Percentiles rank a stretch among this genome's conserved stretches.
Conservation (phyloP, 1,140 invertebrate genomes). For the Oedothorax gibbosus region DNA sequence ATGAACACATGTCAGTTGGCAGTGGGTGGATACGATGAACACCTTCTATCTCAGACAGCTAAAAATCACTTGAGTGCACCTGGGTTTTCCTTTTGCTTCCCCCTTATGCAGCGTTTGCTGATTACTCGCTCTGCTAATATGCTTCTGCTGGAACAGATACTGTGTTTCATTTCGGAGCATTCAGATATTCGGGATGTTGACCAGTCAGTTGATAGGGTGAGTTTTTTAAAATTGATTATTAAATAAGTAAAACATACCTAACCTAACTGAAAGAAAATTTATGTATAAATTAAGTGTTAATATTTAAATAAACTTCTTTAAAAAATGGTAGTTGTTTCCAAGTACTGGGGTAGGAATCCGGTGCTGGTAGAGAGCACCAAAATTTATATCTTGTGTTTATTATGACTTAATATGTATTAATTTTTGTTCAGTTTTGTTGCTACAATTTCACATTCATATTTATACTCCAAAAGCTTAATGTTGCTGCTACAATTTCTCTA, state of each 20-base stretch:
- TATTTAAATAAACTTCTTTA: too few relatives aligned
- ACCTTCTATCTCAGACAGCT: constrained; percentile 45
- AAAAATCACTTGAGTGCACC: constrained; percentile 75
- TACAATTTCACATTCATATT: too few relatives aligned
- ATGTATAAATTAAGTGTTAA: background rate
- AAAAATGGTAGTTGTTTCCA: background rate
- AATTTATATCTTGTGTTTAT: too few relatives aligned
- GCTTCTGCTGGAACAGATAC: constrained; percentile 73
- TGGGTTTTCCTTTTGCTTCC: constrained; percentile 86
- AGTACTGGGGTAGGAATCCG: too few relatives aligned
- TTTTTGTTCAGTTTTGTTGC: too few relatives aligned
- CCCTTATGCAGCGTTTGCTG: constrained; percentile 79
- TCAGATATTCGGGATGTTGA: constrained; percentile 73
- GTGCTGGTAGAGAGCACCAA: too few relatives aligned
- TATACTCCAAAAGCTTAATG: too few relatives aligned
- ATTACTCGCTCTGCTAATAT: constrained; percentile 66
- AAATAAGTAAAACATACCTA: background rate
- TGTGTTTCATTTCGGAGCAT: constrained; percentile 81
- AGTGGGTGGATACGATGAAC: constrained; percentile 66
- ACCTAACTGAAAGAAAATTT: background rate
- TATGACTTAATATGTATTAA: too few relatives aligned
- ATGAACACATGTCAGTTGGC: constrained; percentile 73
- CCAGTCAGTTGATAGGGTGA: constrained; percentile 64
- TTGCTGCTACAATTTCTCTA: too few relatives aligned
- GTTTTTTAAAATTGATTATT: background rate